Base-by-base conservation (phyloP, 2,113 vertebrate species). In the Lagopus leucura region DNA sequence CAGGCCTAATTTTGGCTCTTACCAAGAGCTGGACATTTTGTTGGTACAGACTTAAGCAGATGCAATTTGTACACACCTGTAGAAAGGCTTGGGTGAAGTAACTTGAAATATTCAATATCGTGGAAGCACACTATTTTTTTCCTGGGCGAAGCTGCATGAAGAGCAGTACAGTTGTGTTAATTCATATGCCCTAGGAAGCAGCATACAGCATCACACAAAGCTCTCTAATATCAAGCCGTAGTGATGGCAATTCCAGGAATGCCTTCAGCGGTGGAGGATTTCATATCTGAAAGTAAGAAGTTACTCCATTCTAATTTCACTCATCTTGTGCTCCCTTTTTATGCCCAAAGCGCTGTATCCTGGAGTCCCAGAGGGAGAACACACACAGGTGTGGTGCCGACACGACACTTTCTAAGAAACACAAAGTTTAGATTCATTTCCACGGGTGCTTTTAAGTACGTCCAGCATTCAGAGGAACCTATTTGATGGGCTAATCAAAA, bases 131-230 rank as follows among this genome's bases (percentile, higher is more conserved):
- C 13, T 1, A 6, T 55, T 82, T 79, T 83, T 82, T 63, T 34
- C 55, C 20, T 43, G 34, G 65, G 47, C 30, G 73, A 86, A 86
- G 57, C 6, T 38, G 21, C 34, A 34, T 36, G 43, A 89, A 87
- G 72, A 57, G 27, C 28, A 69, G 70, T 27, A 54, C 40, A 66
- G 11, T 64, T 64, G 89, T 81, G 54, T 95, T 94, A 86, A 70
- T 73, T 95, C 92, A 75, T 91, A 15, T 67, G 61, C 80, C 63
- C 64, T 21, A 22, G n/a, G 45, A 95, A 60, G 75, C 32, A 81
- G 30, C 9, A 5, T 6, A n/a, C 42, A 36, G 7, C 48, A 81
- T 60, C 73, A 61, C 19, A 8, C 10, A 20, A 58, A 86, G 60
- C 45, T 74, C 71, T 88, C 60, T 77, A 27, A 78, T 64, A 73